Evolutionary conservation across 1,140 invertebrate species (phyloP), one percentile per base, ranked within the genome.

Genomic region (Parasteatoda tepidariorum): DNA sequence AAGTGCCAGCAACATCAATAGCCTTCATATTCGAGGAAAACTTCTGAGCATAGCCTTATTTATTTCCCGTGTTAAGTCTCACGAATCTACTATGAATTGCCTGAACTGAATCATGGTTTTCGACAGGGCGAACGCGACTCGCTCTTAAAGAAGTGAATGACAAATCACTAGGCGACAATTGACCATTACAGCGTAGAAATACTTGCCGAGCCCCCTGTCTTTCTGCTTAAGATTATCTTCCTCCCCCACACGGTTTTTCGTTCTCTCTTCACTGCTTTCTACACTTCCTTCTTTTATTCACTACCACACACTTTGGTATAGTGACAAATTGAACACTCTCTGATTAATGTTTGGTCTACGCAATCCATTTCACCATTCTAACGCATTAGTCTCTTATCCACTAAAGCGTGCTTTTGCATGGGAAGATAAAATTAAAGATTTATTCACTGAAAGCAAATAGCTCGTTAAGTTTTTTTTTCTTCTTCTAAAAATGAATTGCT

Each of bases 171-270:
- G 30, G 64, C 33, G 76, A 79, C 76, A 79, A 79, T 67, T 79
- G 76, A 79, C 76, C 76, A 68, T 48, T 34, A 41, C 64, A 79
- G 76, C 66, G 64, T 79, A 68, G 76, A 79, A 79, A 79, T 79
- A 79, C 74, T 78, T 66, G 74, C 38, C 66, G 59, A 78, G 11
- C 26, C n/a, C 70, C 70, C 70, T 48, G 38, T 28, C 74, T 28
- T 38, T 31, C 38, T 3, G 18, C 74, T 78, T 55, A 62, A 41
- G 76, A 66, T 79, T 79, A 79, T 79, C 76, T 79, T 64, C 48
- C 26, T 79, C n/a, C 76, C 34, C 76, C 76, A 67, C 76, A 79
- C 26, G 76, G 76, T 33, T 68, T 55, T 79, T 79, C 76, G 41
- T 68, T 68, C 76, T 57, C 64, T 68, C 76, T 68, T 59, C 62